phyloP scores from a whole-genome alignment of 2,797 vertebrate genomes.

The Hydrocynus forskahlii region DNA sequence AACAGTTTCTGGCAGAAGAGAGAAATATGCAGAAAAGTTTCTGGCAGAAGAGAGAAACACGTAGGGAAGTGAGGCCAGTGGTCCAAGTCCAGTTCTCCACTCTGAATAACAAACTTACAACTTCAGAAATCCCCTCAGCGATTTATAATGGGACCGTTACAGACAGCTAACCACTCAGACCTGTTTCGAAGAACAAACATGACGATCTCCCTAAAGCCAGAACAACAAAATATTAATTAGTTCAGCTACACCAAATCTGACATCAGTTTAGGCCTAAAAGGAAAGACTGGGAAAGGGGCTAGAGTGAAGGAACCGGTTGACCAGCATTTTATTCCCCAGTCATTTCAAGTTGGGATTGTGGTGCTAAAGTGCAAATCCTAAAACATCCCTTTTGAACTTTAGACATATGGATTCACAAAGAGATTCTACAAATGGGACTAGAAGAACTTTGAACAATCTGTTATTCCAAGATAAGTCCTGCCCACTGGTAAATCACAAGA shows the following conservation, averaged over 20 bases:
- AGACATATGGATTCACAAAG: background rate
- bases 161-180: background rate
- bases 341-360: background rate
- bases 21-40: background rate
- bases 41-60: background rate
- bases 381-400: background rate
- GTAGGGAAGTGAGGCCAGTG: background rate
- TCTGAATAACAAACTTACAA: background rate
- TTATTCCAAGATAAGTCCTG: conserved; percentile 11
- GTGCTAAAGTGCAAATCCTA: background rate
- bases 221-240: too few relatives aligned
- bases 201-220: background rate
- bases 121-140: background rate
- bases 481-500: background rate
- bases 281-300: too few relatives aligned
- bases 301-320: too few relatives aligned
- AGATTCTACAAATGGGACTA: background rate
- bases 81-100: background rate
- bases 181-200: background rate
- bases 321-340: too few relatives aligned
- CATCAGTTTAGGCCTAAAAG: background rate
- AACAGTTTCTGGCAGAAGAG: background rate
- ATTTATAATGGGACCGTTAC: background rate
- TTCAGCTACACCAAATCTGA: background rate
- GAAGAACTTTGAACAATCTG: conserved; percentile 10